These are phyloP conservation scores for Corynorhinus townsendii DNA, from an alignment of 2,113 vertebrate genomes.

Conservation along the genomic window DNA sequence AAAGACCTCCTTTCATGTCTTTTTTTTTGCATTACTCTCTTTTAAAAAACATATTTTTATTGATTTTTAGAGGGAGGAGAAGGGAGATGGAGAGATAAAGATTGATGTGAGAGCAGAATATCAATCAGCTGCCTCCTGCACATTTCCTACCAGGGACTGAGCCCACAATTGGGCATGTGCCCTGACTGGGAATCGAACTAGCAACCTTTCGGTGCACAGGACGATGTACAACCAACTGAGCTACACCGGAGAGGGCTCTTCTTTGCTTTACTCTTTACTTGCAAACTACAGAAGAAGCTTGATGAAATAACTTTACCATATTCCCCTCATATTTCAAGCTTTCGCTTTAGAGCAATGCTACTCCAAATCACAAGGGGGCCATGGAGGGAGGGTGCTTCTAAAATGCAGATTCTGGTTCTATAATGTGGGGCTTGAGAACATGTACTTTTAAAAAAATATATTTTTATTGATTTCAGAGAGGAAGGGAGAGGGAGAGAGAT, in stretches of 20 bases:
- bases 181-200: too few species aligned
- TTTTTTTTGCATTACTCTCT: not conserved
- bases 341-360: not conserved
- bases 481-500: too few species aligned
- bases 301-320: not conserved
- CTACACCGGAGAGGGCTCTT: not conserved
- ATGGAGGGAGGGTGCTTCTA: not conserved
- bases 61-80: too few species aligned
- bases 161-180: too few species aligned
- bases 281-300: not conserved
- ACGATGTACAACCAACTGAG: too few species aligned
- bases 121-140: too few species aligned
- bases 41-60: too few species aligned
- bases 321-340: not conserved
- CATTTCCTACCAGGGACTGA: too few species aligned
- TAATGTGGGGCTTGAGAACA: not conserved
- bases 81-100: too few species aligned
- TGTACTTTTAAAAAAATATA: not conserved
- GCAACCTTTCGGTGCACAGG: too few species aligned
- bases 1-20: not conserved
- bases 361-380: not conserved
- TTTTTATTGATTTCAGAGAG: too few species aligned
- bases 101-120: too few species aligned
- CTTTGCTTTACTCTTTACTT: not conserved
- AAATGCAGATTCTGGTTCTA: not conserved